Evolutionary conservation across 2,888 invertebrate species (phyloP), one percentile per base, ranked within the genome.

Genomic region (Heliconius aoede): DNA sequence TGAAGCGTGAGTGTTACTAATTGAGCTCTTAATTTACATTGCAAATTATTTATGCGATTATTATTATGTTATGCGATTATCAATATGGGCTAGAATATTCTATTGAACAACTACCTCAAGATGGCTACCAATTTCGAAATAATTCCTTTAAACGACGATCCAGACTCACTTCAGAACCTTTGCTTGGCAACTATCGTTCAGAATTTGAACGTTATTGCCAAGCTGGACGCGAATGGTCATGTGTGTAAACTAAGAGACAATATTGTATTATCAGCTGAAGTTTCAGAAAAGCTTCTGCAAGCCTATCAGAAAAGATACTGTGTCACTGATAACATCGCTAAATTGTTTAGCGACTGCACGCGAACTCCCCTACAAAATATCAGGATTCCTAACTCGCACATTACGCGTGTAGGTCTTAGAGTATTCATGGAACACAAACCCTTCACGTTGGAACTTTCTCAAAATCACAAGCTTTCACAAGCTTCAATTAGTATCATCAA

Each of bases 371-470:
- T 98, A 68, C 95, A 96, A 84, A 93, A 95, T 77, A 96, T 98
- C 18, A 95, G 95, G 85, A 92, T 98, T 81, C 94, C 96, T 73
- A 96, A 97, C 86, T 96, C 97, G 32, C 95, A 95, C 60, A 95
- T 98, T 65, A 96, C 96, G 15, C 97, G 97, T 86, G 92, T 95
- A 78, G 97, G 97, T 76, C 90, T 98, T 71, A 94, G 95, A 81
- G 95, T 95, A 73, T 90, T 98, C 24, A 92, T 97, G 88, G 95
- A 95, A 72, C 98, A 98, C 89, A 96, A 96, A 81, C 95, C 98
- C 60, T 91, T 95, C 21, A 96, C 97, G 80, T 90, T 99, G 69
- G 97, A 97, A 82, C 93, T 98, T 80, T 95, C 96, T 76, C 96
- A 97, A 83, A 98, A 98, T 87, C 95, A 95, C 80, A 95, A 95